These are phyloP conservation scores for Callosobruchus maculatus DNA, from an alignment of 2,888 invertebrate species.

Conservation along the genomic window DNA sequence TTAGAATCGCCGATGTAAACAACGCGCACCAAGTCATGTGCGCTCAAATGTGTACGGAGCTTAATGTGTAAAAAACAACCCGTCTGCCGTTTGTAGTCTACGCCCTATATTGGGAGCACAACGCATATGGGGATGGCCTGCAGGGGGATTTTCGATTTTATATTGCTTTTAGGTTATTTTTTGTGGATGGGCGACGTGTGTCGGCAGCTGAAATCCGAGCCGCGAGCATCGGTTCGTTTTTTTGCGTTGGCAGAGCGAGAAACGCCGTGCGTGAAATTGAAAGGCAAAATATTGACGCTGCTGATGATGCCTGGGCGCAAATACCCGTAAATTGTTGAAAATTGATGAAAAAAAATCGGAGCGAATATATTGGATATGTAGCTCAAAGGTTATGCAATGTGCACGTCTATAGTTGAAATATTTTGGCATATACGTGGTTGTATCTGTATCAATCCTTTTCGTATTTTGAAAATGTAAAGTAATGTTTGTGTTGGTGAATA, in stretches of 20 bases:
- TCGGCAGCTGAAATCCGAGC: neutral
- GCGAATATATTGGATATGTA: neutral
- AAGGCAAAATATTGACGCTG: neutral
- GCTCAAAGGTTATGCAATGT: neutral
- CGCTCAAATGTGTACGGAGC: too few relatives aligned
- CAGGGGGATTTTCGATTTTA: constrained; percentile 1
- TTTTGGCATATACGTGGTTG: too few relatives aligned
- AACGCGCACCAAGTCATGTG: too few relatives aligned
- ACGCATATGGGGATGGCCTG: neutral
- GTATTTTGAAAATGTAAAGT: too few relatives aligned
- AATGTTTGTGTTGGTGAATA: too few relatives aligned
- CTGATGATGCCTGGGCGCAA: neutral
- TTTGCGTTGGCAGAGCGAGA: neutral
- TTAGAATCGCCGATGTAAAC: too few relatives aligned
- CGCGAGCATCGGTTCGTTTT: neutral
- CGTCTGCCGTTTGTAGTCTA: neutral
- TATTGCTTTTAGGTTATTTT: constrained; percentile 1
- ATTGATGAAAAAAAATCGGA: neutral
- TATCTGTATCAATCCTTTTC: too few relatives aligned
- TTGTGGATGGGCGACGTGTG: neutral
- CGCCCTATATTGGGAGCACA: neutral
- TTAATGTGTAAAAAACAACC: neutral
- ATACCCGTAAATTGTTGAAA: neutral
- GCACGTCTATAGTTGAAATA: too few relatives aligned
- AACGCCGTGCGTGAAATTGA: neutral